Base-by-base conservation (phyloP, 92 coral and sea anemone species). In the Porites evermanni region DNA sequence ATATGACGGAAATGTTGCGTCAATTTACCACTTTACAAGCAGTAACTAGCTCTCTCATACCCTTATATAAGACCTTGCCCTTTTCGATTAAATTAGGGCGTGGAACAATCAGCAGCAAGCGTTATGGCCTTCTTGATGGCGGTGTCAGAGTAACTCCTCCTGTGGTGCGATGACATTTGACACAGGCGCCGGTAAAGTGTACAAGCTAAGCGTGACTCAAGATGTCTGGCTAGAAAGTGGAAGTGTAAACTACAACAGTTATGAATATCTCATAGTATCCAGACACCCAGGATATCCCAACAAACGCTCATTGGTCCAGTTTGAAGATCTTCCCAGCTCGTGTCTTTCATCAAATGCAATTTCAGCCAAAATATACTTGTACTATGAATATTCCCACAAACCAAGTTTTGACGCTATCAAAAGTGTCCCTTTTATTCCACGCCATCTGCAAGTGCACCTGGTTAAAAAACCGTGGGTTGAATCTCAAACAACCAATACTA, bases 401-500 rank as follows among this genome's bases (percentile, higher is more conserved):
- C 88, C 92, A 6, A 88, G 92, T 65, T 65, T 70, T 13, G 78
- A 78, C 53, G 29, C 78, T 51, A 70, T 65, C 0, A 8, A 63
- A 52, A 12, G 44, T 3, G 79, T 67, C 14, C 97, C 95, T 16
- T 74, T 53, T 12, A 82, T 94, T 53, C 79, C 84, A 4, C 95
- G 97, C 13, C 67, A 78, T 11, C 20, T 94, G 58, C 64, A 69
- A 50, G 95, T 81, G 26, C 93, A 87, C 86, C 32, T 79, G 83
- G 93, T 94, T 67, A 83, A 91, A 24, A 94, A 94, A 78, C 26
- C 71, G 3, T 89, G 97, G 97, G 64, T 32, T 6, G 97, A 94
- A 74, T 56, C 74, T 17, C 85, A 92, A 77, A 93, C 97, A 38
- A 94, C 95, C n/a, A 81, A 83, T 5, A 74, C 59, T 9, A 54